Evolutionary conservation across 2,888 invertebrate species (phyloP).

Genomic region (Geophilus truncorum): DNA sequence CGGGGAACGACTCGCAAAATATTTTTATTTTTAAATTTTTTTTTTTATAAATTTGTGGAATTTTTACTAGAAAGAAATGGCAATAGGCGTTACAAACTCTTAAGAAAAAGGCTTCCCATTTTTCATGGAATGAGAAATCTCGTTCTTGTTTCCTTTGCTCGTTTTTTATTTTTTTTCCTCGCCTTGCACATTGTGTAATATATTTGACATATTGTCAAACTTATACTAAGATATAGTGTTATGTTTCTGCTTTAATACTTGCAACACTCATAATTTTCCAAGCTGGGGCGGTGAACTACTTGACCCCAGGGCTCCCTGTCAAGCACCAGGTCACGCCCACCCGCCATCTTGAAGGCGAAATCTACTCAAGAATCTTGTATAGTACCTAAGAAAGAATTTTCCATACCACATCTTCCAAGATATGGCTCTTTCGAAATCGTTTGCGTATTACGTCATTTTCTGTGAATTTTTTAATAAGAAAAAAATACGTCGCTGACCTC

Average conservation of each 20-base stretch:
- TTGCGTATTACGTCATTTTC: too few species aligned
- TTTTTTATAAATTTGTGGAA: too few species aligned
- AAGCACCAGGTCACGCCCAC: conserved; percentile 12
- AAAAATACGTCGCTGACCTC: too few species aligned
- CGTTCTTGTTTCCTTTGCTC: neutral
- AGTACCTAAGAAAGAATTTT: neutral
- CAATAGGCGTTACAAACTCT: too few species aligned
- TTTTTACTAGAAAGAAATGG: too few species aligned
- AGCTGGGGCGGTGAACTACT: conserved; percentile 20
- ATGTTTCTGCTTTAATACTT: conserved; percentile 11
- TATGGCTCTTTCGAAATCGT: too few species aligned
- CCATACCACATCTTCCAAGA: neutral
- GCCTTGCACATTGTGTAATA: neutral
- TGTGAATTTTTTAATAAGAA: too few species aligned
- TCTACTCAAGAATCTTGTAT: neutral
- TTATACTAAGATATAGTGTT: neutral
- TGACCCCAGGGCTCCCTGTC: conserved; percentile 15
- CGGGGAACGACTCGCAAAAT: too few species aligned
- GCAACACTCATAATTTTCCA: neutral
- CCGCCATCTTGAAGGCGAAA: conserved; percentile 15
- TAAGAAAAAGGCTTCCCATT: neutral
- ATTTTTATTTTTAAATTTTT: too few species aligned
- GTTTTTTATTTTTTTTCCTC: neutral
- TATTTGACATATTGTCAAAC: conserved; percentile 16
- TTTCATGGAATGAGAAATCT: neutral